Evolutionary conservation across 1,140 invertebrate species (phyloP).

Genomic region (Apis mellifera): DNA sequence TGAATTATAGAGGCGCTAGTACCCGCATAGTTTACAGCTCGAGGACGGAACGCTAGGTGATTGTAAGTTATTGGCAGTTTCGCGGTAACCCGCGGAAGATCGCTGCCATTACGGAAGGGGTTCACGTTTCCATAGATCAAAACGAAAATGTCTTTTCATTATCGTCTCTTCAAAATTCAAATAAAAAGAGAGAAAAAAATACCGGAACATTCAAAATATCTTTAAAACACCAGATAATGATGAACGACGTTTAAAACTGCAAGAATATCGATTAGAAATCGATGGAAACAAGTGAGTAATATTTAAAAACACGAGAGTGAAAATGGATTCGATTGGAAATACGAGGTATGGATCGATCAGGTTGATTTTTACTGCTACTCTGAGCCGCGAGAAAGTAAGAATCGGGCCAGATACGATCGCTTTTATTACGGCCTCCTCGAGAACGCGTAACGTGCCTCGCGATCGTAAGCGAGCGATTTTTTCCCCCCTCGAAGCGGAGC

Average conservation of each 20-base stretch:
- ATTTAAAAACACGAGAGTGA: not conserved
- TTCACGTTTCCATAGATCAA: not conserved
- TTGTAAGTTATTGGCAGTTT: conserved; percentile 46
- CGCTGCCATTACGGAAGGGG: not conserved
- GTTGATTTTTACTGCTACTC: conserved; percentile 42
- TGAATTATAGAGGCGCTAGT: conserved; percentile 31
- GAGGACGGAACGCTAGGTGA: conserved; percentile 32
- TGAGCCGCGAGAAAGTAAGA: conserved; percentile 15
- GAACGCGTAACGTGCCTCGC: conserved; percentile 50
- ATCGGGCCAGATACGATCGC: conserved; percentile 18
- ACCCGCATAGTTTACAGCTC: conserved; percentile 34
- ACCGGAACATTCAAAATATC: no score
- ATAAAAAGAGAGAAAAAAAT: no score
- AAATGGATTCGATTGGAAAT: conserved; percentile 26
- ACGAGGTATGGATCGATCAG: no score
- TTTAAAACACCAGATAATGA: no score
- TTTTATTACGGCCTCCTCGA: conserved; percentile 44
- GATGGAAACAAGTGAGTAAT: no score
- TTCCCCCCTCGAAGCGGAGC: not conserved
- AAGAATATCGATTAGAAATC: no score
- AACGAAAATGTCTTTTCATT: no score
- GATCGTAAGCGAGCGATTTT: conserved; percentile 38
- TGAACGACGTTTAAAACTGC: no score
- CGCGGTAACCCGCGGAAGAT: not conserved
- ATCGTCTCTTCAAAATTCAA: no score